Evolutionary conservation across 2,888 invertebrate genomes (phyloP).

Genomic region (Labia minor): DNA sequence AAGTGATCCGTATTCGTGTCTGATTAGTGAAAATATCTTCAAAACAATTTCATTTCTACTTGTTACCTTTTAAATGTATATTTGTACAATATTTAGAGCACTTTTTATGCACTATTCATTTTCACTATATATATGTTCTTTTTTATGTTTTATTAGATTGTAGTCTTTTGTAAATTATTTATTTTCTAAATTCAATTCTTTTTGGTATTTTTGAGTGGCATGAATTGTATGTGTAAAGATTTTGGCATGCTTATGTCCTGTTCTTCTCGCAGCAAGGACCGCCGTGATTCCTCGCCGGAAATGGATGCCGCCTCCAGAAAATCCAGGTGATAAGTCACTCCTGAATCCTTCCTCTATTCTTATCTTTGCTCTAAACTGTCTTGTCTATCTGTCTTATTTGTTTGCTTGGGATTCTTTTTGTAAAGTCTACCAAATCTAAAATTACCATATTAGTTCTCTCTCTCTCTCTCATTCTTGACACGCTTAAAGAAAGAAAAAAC

Average conservation of each 20-base stretch:
- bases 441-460: constrained; percentile 16
- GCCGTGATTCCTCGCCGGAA: constrained; percentile 59
- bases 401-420: constrained; percentile 28
- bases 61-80: neutral
- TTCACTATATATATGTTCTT: constrained; percentile 24
- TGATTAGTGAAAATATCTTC: neutral
- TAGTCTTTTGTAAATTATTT: constrained; percentile 22
- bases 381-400: constrained; percentile 24
- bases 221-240: neutral
- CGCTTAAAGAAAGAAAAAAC: constrained; percentile 13
- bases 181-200: constrained; percentile 36
- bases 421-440: constrained; percentile 16
- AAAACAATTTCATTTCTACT: neutral
- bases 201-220: constrained; percentile 15
- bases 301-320: constrained; percentile 24
- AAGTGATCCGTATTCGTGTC: too few relatives aligned
- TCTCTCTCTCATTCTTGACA: too few relatives aligned
- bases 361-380: constrained; percentile 27
- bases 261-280: constrained; percentile 50
- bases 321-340: constrained; percentile 23
- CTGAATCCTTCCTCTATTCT: constrained; percentile 20
- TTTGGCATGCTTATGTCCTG: constrained; percentile 18
- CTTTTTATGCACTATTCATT: constrained; percentile 25
- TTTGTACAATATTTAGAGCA: constrained; percentile 15
- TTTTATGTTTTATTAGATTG: constrained; percentile 9